Base-by-base conservation (phyloP, 64 coral and sea anemone species). In the Actinia tenebrosa region DNA sequence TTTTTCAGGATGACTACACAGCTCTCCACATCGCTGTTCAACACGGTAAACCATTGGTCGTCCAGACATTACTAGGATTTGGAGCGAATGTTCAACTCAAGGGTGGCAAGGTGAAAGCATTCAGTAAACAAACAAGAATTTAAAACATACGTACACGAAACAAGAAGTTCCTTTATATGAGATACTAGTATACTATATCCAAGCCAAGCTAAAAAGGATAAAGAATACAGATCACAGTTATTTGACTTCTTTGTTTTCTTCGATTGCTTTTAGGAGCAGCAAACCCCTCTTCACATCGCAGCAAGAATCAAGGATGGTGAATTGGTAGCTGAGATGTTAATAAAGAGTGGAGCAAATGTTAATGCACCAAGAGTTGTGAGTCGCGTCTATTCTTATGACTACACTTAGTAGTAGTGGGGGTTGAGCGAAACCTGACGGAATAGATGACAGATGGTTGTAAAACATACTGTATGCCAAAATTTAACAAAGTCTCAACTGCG, bases 81-180 rank as follows among this genome's bases (percentile, higher is more conserved):
- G 97, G 97, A 8, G 97, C 97, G 5, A 99, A 91, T 69, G 97
- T 99, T 68, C 97, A 99, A 60, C 93, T 91, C 45, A 99, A 90
- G 79, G 97, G 97, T 16, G 97, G 97, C 56, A 99, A 94, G 97
- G 97, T 99, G 18, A 61, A 61, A 61, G 4, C 60, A 19, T 37
- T 37, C 30, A 37, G 30, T 37, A 37, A 37, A 37, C 60, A 16
- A 61, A 61, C 15, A 2, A 16, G 60, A 16, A 61, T 19, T 61
- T 4, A 61, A 61, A 61, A 61, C 0, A 5, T 19, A 61, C 15
- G 3, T 16, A 61, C 16, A 61, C 59, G 59, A 15, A 61, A 37
- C 30, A 37, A 37, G 30, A 37, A 37, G 0, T 37, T 37, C 30
- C 30, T 37, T 37, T 37, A 3, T 64, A 17, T 6, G 20, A 20